Conservation (phyloP, 2,113 vertebrate species). For the Dromaius novaehollandiae region DNA sequence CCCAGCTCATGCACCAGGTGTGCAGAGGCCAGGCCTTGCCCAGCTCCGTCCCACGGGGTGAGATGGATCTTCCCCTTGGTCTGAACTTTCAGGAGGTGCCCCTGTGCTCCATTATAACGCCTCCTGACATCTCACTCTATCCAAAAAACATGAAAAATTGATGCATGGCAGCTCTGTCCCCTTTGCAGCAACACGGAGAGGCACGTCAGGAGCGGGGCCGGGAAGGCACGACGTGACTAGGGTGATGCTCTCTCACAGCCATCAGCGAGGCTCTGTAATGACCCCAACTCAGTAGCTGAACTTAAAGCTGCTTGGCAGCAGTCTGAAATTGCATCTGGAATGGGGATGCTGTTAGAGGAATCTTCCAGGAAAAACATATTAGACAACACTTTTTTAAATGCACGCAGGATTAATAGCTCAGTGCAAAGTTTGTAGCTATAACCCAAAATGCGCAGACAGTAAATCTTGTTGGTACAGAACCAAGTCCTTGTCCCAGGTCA, state of each 20-base stretch:
- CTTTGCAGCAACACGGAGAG: not conserved
- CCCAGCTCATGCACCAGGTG: not conserved
- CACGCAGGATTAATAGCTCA: not conserved
- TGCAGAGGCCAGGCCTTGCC: not conserved
- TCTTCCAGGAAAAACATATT: constrained; percentile 21
- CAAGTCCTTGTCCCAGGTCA: not conserved
- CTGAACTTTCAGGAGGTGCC: not conserved
- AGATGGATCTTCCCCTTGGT: not conserved
- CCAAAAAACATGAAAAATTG: not conserved
- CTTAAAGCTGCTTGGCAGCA: not conserved
- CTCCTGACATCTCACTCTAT: not conserved
- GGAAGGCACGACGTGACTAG: not conserved
- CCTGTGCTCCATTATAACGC: not conserved
- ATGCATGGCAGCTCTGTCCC: not conserved
- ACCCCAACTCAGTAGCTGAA: not conserved
- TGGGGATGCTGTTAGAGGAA: not conserved
- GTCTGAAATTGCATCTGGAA: not conserved
- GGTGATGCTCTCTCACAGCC: not conserved
- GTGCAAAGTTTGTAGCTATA: not conserved
- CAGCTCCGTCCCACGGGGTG: not conserved
- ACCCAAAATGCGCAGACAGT: not conserved
- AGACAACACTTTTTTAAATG: not conserved
- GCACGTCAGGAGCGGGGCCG: not conserved
- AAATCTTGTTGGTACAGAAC: not conserved
- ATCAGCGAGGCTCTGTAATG: not conserved